phyloP scores from a whole-genome alignment of 2,113 vertebrate genomes.

The Syrrhaptes paradoxus region DNA sequence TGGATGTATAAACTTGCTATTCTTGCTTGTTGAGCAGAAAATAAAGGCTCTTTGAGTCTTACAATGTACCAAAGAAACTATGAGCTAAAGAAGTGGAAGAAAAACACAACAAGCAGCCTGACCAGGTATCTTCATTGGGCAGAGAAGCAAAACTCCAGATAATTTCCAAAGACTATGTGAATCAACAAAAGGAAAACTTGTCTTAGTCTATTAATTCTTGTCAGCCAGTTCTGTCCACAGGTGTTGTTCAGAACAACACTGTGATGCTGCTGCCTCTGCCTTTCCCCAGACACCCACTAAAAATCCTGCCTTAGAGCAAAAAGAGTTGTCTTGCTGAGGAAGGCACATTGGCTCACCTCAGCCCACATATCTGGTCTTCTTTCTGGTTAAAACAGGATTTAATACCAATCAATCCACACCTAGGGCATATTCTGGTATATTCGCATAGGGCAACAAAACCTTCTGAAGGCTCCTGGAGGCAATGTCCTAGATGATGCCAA shows the following conservation, averaged over 20 bases:
- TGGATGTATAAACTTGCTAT: background rate
- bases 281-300: background rate
- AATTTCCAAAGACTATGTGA: background rate
- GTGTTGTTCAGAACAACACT: background rate
- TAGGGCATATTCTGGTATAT: background rate
- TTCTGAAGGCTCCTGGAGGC: background rate
- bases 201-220: background rate
- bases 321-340: background rate
- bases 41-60: background rate
- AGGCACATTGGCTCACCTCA: background rate
- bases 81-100: background rate
- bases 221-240: background rate
- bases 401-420: background rate
- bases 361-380: background rate
- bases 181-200: background rate
- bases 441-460: background rate
- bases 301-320: background rate
- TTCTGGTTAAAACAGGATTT: background rate
- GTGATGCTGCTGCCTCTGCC: background rate
- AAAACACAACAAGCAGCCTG: background rate
- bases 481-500: background rate
- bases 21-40: background rate
- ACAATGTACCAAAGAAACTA: background rate
- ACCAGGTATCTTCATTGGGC: background rate
- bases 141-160: background rate